Percentiles rank a stretch among this genome's conserved stretches.
These are phyloP conservation scores for Pyrrhura leucotis DNA, from an alignment of 2,797 vertebrate species.

Conservation along the genomic window DNA sequence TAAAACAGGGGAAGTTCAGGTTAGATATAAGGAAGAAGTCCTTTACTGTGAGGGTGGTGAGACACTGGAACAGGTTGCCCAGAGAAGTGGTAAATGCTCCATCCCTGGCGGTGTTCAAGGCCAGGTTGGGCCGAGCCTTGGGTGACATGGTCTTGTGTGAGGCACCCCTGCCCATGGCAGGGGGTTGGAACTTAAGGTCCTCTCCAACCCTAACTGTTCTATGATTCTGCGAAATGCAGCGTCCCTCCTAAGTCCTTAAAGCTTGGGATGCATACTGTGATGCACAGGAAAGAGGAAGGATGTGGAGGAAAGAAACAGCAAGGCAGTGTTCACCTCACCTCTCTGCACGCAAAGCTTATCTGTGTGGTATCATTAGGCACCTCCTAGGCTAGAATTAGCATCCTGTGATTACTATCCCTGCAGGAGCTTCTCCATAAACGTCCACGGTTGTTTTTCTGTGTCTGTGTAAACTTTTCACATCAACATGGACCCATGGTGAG, in stretches of 20 bases:
- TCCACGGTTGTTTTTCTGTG: background rate
- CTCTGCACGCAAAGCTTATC: background rate
- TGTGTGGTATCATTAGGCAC: background rate
- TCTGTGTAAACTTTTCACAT: background rate
- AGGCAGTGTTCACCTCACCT: background rate
- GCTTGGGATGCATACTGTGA: background rate
- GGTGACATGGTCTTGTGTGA: background rate
- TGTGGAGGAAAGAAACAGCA: background rate
- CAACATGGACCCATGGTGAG: fast-evolving
- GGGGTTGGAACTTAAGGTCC: background rate
- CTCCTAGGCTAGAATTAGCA: background rate
- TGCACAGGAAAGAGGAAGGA: background rate
- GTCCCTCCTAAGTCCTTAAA: background rate
- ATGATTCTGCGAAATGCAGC: background rate
- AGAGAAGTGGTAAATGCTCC: background rate
- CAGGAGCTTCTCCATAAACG: background rate
- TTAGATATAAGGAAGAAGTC: background rate
- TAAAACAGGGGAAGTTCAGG: background rate
- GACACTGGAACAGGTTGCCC: background rate
- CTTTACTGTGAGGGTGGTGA: background rate
- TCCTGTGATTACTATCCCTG: background rate
- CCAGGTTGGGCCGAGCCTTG: background rate
- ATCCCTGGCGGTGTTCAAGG: background rate
- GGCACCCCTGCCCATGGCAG: background rate
- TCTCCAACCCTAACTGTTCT: background rate